A percentile compares a stretch with the other conserved stretches of the same genome.
These are phyloP conservation scores for Melanostoma scalare DNA, from an alignment of 2,888 invertebrate species.

Conservation along the genomic window DNA sequence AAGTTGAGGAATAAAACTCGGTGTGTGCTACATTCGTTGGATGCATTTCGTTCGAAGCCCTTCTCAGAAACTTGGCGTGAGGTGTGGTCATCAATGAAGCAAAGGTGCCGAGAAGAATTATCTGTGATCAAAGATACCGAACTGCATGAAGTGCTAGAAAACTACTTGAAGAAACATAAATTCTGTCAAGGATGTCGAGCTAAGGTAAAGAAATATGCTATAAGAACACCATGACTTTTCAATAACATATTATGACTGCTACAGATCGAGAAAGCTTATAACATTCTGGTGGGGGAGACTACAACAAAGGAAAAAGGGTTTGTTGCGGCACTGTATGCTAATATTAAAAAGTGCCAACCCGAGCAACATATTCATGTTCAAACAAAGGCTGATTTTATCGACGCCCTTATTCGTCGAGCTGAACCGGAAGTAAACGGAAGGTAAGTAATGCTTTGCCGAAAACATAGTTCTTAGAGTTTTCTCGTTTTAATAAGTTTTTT, in stretches of 20 bases:
- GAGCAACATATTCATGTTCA: slow-evolving; percentile 93
- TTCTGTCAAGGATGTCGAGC: slow-evolving; percentile 97
- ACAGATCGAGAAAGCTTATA: slow-evolving; percentile 90
- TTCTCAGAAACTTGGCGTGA: slow-evolving; percentile 90
- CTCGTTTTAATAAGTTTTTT: neutral
- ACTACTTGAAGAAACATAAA: slow-evolving; percentile 95
- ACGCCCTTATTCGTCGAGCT: slow-evolving; percentile 92
- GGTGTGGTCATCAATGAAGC: slow-evolving; percentile 93
- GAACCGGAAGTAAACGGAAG: slow-evolving; percentile 95
- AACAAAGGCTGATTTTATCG: slow-evolving; percentile 94
- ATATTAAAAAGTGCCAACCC: slow-evolving; percentile 92
- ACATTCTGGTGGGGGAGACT: slow-evolving; percentile 92
- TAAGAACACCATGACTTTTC: too few relatives aligned
- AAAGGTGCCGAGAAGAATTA: slow-evolving; percentile 91
- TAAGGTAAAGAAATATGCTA: slow-evolving; percentile 85
- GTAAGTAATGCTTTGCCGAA: slow-evolving; percentile 79
- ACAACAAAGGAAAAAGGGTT: slow-evolving; percentile 94
- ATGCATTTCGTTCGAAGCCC: slow-evolving; percentile 90
- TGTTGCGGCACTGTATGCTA: slow-evolving; percentile 92
- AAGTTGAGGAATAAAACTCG: slow-evolving; percentile 94
- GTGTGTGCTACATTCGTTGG: slow-evolving; percentile 94
- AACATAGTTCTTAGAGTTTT: neutral
- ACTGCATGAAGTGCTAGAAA: slow-evolving; percentile 92
- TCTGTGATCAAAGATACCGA: slow-evolving; percentile 93
- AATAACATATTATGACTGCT: slow-evolving; percentile 38